Evolutionary conservation across 92 coral and sea anemone genomes (phyloP).

Genomic region (Paramuricea clavata): DNA sequence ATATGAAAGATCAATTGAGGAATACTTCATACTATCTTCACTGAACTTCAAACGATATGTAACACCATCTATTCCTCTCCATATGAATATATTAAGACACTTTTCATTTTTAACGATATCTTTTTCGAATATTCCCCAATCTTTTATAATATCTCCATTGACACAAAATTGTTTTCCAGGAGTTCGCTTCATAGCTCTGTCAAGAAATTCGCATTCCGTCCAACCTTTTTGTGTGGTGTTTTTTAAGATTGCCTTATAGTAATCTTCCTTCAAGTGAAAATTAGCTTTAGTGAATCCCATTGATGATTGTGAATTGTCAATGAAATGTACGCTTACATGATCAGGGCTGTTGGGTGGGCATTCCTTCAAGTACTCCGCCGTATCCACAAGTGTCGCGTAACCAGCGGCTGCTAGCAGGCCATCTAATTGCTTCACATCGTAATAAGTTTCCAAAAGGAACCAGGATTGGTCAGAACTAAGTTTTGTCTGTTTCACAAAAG

Average conservation of each 20-base stretch:
- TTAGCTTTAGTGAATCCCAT: not conserved
- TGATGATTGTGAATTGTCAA: not conserved
- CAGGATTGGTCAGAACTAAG: not conserved
- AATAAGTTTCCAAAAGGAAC: not conserved
- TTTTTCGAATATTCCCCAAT: not conserved
- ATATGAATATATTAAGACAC: not conserved
- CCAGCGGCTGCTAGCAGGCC: not conserved
- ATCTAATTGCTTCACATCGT: not conserved
- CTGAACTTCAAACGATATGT: not conserved
- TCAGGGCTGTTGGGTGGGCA: not conserved
- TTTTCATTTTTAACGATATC: not conserved
- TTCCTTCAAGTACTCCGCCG: not conserved
- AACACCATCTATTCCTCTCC: not conserved
- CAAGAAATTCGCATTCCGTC: slow-evolving; percentile 14
- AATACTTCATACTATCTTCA: not conserved
- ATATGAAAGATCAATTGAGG: not conserved
- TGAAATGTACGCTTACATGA: slow-evolving; percentile 14
- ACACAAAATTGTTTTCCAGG: not conserved
- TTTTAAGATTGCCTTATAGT: not conserved
- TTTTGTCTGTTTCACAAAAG: not conserved
- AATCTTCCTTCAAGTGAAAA: not conserved
- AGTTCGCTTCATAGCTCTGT: not conserved
- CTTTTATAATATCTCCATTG: not conserved
- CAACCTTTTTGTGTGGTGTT: not conserved
- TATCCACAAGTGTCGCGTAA: not conserved